Base-by-base conservation (phyloP, 2,888 invertebrate genomes). In the Mythimna albipuncta region DNA sequence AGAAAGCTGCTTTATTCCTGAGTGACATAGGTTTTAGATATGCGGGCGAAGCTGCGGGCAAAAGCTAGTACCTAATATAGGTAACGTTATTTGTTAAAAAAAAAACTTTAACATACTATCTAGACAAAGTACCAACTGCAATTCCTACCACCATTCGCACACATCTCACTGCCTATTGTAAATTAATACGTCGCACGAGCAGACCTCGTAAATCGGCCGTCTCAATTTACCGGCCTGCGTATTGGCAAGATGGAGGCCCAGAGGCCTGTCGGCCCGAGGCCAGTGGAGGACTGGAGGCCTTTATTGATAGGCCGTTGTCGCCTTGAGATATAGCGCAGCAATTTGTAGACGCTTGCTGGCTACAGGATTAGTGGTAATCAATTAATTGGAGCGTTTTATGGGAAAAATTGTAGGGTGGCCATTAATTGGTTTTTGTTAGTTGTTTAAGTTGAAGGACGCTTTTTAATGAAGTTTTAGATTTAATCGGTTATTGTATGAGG, bases 261-360 rank as follows among this genome's bases (percentile, higher is more conserved):
- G 85, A 61, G 72, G 32, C 32, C 57, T 19, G 26, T 50, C 50
- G 50, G 47, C 19, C 47, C 16, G 35, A 81, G 77, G 70, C 69
- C 58, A 71, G 77, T 69, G 76, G 55, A 79, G 71, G 81, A 79
- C 89, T 72, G 75, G 59, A 78, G 71, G 82, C 80, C 89, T 88
- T 93, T 94, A 95, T 95, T 95, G 94, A 95, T 95, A 93, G 95
- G 93, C 92, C 88, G 91, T 92, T 94, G 94, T 94, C 94, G 92
- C 89, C 90, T 87, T 93, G 94, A 95, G 93, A 92, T 93, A 95
- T 92, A 77, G 93, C 89, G 77, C 67, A 69, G 88, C 93, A 91
- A 93, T 94, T 94, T 93, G 94, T 90, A 91, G 84, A 63, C 59
- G 75, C 80, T 85, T 77, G 85, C 73, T 69, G 54, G 50, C 64